phyloP scores from a whole-genome alignment of 2,113 vertebrate species.

The Physeter macrocephalus region DNA sequence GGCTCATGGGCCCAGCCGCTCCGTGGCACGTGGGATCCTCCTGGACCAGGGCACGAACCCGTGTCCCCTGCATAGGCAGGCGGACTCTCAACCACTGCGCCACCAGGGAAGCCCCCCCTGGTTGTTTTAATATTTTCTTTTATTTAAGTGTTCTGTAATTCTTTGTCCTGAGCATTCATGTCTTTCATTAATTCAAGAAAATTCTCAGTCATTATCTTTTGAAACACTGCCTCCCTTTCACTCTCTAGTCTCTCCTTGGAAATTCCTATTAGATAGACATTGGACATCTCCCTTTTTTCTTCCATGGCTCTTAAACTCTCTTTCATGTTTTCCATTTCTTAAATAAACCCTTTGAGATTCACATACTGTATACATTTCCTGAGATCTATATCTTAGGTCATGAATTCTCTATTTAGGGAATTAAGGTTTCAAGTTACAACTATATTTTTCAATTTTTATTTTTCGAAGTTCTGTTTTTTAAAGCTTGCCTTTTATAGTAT shows the following conservation, averaged over 20 bases:
- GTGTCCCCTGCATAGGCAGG: too few species aligned
- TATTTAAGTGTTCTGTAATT: neutral
- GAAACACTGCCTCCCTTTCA: neutral
- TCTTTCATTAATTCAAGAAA: slow-evolving; percentile 1
- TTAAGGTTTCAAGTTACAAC: neutral
- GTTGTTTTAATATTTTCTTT: neutral
- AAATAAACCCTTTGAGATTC: neutral
- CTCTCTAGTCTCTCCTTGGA: neutral
- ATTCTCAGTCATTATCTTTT: neutral
- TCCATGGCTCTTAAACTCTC: neutral
- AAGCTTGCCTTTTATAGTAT: neutral
- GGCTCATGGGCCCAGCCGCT: too few species aligned
- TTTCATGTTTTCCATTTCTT: neutral
- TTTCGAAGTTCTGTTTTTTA: neutral
- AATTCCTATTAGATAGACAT: neutral
- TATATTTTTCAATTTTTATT: neutral
- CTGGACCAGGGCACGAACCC: too few species aligned
- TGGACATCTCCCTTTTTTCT: neutral
- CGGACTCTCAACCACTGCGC: too few species aligned
- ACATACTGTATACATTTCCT: neutral
- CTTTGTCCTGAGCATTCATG: neutral
- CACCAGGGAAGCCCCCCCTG: too few species aligned
- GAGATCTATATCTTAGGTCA: neutral
- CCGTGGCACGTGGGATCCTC: too few species aligned
- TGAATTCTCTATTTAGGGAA: neutral